Evolutionary conservation across 2,113 vertebrate genomes (phyloP).

Genomic region (Sterrhoptilus dennistouni): DNA sequence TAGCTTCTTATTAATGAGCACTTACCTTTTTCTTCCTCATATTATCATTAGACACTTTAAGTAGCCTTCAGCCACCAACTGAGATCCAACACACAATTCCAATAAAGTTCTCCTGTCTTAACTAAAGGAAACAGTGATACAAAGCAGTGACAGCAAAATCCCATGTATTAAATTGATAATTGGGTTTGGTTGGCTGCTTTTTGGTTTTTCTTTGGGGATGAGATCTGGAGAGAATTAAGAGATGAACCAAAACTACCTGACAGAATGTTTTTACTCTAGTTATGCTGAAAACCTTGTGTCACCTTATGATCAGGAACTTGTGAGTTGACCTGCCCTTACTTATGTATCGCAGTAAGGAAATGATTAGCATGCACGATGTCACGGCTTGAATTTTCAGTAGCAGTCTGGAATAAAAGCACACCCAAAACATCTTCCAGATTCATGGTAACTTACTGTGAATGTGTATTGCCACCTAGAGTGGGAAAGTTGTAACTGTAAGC

Average conservation of each 20-base stretch:
- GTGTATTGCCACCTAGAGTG: neutral
- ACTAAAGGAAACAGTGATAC: neutral
- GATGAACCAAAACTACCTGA: neutral
- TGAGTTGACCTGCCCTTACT: constrained; percentile 48
- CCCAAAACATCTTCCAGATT: neutral
- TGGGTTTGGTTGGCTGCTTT: neutral
- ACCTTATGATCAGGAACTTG: constrained; percentile 59
- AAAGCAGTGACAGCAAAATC: constrained; percentile 27
- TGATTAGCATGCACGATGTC: constrained; percentile 74
- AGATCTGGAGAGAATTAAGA: neutral
- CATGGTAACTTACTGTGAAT: neutral
- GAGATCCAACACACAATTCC: constrained; percentile 1
- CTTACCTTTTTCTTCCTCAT: constrained; percentile 69
- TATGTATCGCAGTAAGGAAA: constrained; percentile 62
- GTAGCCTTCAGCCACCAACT: constrained; percentile 25
- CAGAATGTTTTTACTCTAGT: neutral
- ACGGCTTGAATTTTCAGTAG: constrained; percentile 8
- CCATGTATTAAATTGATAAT: constrained; percentile 7
- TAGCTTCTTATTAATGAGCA: neutral
- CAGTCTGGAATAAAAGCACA: neutral
- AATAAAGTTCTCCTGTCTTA: constrained; percentile 23
- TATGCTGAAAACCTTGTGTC: constrained; percentile 20
- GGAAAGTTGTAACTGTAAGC: neutral
- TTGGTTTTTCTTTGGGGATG: neutral
- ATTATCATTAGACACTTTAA: neutral